Base-by-base conservation (phyloP, 2,113 vertebrate species). In the Crypturellus undulatus region DNA sequence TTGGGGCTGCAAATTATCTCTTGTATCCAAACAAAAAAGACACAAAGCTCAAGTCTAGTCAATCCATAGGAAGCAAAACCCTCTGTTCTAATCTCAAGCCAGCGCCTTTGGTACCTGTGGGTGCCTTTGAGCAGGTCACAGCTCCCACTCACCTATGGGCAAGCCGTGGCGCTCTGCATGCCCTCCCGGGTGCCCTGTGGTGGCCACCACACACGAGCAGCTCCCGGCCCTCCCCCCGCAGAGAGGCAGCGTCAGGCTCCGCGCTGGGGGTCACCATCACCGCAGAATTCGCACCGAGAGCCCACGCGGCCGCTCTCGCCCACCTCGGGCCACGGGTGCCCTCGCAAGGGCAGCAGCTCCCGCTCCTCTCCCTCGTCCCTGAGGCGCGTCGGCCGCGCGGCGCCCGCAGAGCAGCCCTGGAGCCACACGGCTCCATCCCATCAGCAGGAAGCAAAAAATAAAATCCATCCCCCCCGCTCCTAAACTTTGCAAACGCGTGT, bases 71-170 rank as follows among this genome's bases (percentile, higher is more conserved):
- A 42, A 69, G 70, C 25, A 28, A 54, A 54, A 15, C 52, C 4
- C 9, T 51, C 11, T 15, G 3, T 3, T 34, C 28, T 63, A 8
- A 7, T 1, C 6, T 63, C 26, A 28, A 5, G 45, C 18, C 16
- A 19, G 1, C 25, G 9, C 15, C 11, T 7, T 63, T 67, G 68
- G 45, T 10, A 69, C 28, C 43, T 79, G 30, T 42, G 36, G n/a
- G 30, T 12, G n/a, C 5, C 6, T 0, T 0, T 21, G 18, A 24
- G 67, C 52, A n/a, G 73, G 28, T 30, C 17, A 2, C 47, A 80
- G 2, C 8, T 45, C 43, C 70, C 65, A 1, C 47, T 47, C 45
- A 8, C 10, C 52, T 20, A 3, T 4, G 34, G 43, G 26, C 26
- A 28, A 36, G 15, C 45, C 3, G 45, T 20, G 45, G 8, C 45